Base-by-base conservation (phyloP, 2,113 vertebrate genomes). In the Laticauda colubrina region DNA sequence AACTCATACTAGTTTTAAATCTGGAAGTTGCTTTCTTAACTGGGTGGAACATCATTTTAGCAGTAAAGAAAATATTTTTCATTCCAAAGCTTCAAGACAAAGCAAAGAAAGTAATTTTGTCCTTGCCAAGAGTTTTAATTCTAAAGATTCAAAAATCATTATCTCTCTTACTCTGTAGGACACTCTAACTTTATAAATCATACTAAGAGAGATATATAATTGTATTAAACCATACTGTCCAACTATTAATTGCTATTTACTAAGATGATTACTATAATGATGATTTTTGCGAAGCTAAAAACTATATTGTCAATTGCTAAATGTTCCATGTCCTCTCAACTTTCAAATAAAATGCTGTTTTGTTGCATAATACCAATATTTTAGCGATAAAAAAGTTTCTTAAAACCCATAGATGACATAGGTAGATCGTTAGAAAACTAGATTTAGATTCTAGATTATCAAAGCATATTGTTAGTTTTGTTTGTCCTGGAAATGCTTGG, bases 51-150 rank as follows among this genome's bases (percentile, higher is more conserved):
- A 8, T 0, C 85, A 5, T 94, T 87, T 95, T 75, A 45, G 92
- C 34, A 94, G 91, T 48, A 90, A 96, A 95, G 92, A 89, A 96
- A 97, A 96, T 93, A 95, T 96, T 95, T 93, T 92, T 87, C 39
- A 0, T 26, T 90, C 59, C 89, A 85, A 93, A 85, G 86, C 61
- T 92, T 92, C 4, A 1, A 0, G 29, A 64, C 5, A 20, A 1
- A 93, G 86, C 89, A 95, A 92, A 69, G 51, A 69, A 93, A 94
- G 81, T 26, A 48, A 92, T 51, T 0, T 39, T 2, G 14, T 57
- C 56, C 24, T 20, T 88, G 10, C 24, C 5, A 0, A 6, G 90
- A 75, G 18, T 20, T 93, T 89, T 89, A 87, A 93, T 57, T 85
- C 69, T 39, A 4, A 20, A 53, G 51, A 54, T 12, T 0, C 0